Conservation (phyloP, 1,140 invertebrate species). For the Heliconius eleuchia region DNA sequence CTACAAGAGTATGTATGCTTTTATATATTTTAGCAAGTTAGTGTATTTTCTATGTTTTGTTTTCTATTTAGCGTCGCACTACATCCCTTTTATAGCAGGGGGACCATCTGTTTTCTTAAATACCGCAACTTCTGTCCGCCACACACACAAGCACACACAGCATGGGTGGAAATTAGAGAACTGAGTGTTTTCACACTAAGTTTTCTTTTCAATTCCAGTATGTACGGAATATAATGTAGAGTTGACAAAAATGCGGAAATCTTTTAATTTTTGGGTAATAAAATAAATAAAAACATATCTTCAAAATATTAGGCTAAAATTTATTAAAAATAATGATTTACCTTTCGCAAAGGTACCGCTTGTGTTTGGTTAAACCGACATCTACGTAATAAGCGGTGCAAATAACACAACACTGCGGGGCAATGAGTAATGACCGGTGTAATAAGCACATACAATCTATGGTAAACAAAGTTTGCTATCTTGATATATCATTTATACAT, state of each 20-base stretch:
- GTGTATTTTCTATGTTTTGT: not conserved
- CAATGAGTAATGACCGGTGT: conserved; percentile 22
- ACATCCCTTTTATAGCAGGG: no score
- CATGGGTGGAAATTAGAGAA: not conserved
- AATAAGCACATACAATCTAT: not conserved
- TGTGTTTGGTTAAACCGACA: conserved; percentile 6
- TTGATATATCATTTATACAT: no score
- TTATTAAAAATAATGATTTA: not conserved
- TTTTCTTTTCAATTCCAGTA: no score
- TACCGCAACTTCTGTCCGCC: no score
- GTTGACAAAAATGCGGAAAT: no score
- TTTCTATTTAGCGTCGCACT: not conserved
- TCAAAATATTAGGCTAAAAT: not conserved
- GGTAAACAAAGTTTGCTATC: not conserved
- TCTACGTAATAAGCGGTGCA: conserved; percentile 26
- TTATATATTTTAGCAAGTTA: not conserved
- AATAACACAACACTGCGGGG: conserved; percentile 14
- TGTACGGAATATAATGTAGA: no score
- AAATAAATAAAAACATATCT: not conserved
- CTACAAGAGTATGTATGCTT: not conserved
- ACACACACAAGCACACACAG: no score
- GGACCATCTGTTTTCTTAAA: no score
- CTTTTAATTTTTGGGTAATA: not conserved
- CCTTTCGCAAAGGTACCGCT: not conserved
- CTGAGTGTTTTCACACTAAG: not conserved